Percentiles rank a stretch among this genome's conserved stretches.
phyloP scores from a whole-genome alignment of 2,888 invertebrate genomes.

The Meiosimyza platycephala region DNA sequence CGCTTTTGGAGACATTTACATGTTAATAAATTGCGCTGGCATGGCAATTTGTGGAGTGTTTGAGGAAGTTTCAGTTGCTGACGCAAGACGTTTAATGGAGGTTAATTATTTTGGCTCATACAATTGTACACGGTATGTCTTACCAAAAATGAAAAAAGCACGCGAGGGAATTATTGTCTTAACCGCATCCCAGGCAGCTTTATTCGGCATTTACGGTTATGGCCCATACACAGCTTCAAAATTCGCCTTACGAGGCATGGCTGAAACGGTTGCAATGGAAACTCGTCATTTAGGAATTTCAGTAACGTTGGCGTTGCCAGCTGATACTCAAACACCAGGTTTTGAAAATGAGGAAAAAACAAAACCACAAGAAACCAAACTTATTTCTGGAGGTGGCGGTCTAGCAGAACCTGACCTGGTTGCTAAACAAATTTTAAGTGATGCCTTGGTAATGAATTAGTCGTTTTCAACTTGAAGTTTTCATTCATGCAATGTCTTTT shows the following conservation, averaged over 20 bases:
- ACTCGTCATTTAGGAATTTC: slow-evolving; percentile 82
- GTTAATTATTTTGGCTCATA: slow-evolving; percentile 91
- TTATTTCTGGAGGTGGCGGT: slow-evolving; percentile 85
- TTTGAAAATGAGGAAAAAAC: slow-evolving; percentile 86
- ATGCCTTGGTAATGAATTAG: slow-evolving; percentile 76
- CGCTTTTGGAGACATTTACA: slow-evolving; percentile 82
- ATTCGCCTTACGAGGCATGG: slow-evolving; percentile 94
- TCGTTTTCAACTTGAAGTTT: slow-evolving; percentile 18
- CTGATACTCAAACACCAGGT: slow-evolving; percentile 98
- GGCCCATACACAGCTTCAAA: slow-evolving; percentile 93
- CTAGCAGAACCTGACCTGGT: slow-evolving; percentile 82
- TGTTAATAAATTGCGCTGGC: slow-evolving; percentile 96
- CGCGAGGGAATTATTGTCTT: slow-evolving; percentile 86
- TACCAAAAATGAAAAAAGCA: slow-evolving; percentile 83
- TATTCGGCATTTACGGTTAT: slow-evolving; percentile 88
- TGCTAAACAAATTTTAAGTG: slow-evolving; percentile 80
- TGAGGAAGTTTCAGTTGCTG: slow-evolving; percentile 78
- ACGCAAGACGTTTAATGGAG: slow-evolving; percentile 81
- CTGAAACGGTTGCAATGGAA: slow-evolving; percentile 96
- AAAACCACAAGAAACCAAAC: slow-evolving; percentile 88
- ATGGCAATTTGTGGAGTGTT: slow-evolving; percentile 78
- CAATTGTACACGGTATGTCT: slow-evolving; percentile 81
- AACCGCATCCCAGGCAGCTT: slow-evolving; percentile 88
- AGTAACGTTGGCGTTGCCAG: slow-evolving; percentile 89
- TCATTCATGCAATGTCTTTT: slow-evolving; percentile 35